Conservation (phyloP, 2,797 vertebrate genomes). For the Tauraco hartlaubi region DNA sequence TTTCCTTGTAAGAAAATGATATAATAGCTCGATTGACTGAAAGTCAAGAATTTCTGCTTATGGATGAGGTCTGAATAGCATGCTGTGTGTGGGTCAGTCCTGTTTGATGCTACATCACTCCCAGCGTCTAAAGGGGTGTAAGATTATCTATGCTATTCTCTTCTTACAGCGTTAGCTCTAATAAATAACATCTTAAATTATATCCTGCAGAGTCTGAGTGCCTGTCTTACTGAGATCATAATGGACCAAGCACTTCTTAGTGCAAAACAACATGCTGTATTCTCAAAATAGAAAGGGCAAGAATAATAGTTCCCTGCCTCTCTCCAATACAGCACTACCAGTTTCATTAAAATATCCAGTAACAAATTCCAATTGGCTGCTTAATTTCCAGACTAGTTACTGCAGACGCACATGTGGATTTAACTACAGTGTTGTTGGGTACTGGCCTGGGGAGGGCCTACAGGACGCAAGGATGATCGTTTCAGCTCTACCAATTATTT, state of each 20-base stretch:
- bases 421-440: not conserved
- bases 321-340: not conserved
- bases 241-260: not conserved
- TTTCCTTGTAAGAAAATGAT: not conserved
- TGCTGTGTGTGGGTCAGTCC: not conserved
- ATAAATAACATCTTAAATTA: too few relatives aligned
- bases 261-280: not conserved
- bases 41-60: not conserved
- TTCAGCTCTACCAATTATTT: not conserved
- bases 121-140: not conserved
- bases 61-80: not conserved
- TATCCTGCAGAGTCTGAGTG: too few relatives aligned
- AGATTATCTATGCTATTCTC: not conserved
- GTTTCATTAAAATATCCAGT: not conserved
- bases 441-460: not conserved
- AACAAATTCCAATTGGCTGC: not conserved
- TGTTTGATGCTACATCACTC: not conserved
- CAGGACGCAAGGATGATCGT: not conserved
- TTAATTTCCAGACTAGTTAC: not conserved
- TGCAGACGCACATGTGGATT: not conserved
- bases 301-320: not conserved
- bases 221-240: not conserved
- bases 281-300: not conserved
- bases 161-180: too few relatives aligned
- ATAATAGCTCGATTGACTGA: not conserved